phyloP scores from a whole-genome alignment of 2,797 vertebrate species.

The Cygnus olor region DNA sequence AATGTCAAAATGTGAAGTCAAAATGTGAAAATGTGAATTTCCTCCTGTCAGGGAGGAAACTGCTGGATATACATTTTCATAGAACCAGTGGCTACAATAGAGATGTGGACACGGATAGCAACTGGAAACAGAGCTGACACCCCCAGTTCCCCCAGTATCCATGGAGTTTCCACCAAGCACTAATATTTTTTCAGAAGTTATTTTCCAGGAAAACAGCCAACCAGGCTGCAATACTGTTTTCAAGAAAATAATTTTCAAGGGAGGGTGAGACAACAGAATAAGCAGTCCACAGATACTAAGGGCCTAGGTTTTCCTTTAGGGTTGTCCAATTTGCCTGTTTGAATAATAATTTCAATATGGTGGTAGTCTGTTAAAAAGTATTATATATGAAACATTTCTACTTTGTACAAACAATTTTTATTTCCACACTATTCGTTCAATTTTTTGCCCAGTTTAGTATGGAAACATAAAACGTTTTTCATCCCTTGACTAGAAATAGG shows the following conservation, averaged over 20 bases:
- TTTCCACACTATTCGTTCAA: background rate
- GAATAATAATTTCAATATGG: background rate
- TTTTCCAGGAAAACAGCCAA: slow-evolving; percentile 58
- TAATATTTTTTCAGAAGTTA: slow-evolving; percentile 45
- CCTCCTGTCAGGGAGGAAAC: slow-evolving; percentile 10
- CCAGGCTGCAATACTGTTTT: background rate
- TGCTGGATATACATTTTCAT: slow-evolving; percentile 7
- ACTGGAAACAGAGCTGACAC: slow-evolving; percentile 29
- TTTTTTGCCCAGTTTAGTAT: background rate
- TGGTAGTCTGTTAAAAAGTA: background rate
- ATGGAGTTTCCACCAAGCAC: slow-evolving; percentile 36
- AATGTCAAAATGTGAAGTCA: no score
- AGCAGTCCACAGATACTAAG: background rate
- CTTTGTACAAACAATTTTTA: background rate
- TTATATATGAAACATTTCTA: background rate
- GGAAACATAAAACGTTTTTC: background rate
- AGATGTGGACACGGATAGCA: slow-evolving; percentile 10
- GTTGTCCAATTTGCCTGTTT: background rate
- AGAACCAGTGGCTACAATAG: background rate
- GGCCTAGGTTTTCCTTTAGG: background rate
- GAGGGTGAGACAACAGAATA: background rate
- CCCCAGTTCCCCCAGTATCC: slow-evolving; percentile 10
- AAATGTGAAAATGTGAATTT: no score
- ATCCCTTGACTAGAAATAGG: background rate
- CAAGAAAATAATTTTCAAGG: background rate